Evolutionary conservation across 2,797 vertebrate genomes (phyloP).

Genomic region (Macroramphosus scolopax): DNA sequence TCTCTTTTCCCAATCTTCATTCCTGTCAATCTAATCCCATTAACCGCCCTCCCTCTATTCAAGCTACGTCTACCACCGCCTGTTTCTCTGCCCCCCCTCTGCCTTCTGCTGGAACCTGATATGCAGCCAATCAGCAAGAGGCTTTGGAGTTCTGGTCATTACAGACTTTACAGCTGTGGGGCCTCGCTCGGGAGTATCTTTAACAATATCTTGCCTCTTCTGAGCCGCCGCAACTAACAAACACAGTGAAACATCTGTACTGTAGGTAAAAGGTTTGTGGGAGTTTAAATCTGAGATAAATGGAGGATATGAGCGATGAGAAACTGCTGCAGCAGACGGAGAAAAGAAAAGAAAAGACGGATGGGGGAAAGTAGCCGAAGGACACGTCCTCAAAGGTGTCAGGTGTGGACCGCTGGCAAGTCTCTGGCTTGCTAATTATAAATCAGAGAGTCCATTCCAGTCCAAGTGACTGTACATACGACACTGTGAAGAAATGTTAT

Average conservation of each 20-base stretch:
- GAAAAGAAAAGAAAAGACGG: slow-evolving; percentile 10
- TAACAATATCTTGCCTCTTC: slow-evolving; percentile 57
- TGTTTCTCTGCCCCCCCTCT: slow-evolving; percentile 26
- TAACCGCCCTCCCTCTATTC: slow-evolving; percentile 29
- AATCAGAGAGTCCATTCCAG: too few species aligned
- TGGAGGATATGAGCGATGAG: slow-evolving; percentile 33
- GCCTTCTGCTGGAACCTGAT: slow-evolving; percentile 58
- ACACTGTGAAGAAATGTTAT: slow-evolving; percentile 12
- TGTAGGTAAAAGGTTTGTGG: slow-evolving; percentile 58
- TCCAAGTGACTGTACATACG: not conserved
- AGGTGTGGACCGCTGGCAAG: too few species aligned
- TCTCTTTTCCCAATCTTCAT: slow-evolving; percentile 16
- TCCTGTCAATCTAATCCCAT: slow-evolving; percentile 38
- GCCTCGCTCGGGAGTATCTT: slow-evolving; percentile 43
- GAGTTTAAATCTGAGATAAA: slow-evolving; percentile 54
- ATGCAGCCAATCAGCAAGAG: slow-evolving; percentile 57
- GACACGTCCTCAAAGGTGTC: too few species aligned
- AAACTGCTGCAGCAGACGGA: slow-evolving; percentile 36
- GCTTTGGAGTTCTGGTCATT: slow-evolving; percentile 52
- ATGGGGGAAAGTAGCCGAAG: not conserved
- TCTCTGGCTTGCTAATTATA: too few species aligned
- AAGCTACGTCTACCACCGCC: slow-evolving; percentile 28
- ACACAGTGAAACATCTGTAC: slow-evolving; percentile 52
- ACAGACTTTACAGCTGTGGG: slow-evolving; percentile 69
- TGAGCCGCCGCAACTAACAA: slow-evolving; percentile 46